Base-by-base conservation (phyloP, 2,797 vertebrate species). In the Darevskia mixta region DNA sequence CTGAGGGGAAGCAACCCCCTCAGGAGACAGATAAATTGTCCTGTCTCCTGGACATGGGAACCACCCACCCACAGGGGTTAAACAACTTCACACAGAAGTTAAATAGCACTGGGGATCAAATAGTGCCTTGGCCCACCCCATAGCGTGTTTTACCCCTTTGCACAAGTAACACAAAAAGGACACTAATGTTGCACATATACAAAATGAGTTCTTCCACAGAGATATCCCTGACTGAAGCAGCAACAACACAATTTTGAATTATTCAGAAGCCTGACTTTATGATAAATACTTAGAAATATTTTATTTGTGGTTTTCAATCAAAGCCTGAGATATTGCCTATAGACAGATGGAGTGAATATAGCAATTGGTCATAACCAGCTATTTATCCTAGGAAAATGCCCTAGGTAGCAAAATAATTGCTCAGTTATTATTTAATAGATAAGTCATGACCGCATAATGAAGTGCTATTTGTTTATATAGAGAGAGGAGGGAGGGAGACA, bases 351-450 rank as follows among this genome's bases (percentile, higher is more conserved):
- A 95, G 90, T 79, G 83, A 85, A 17, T 85, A 86, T 83, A 91
- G 88, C 89, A 94, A 87, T 61, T 82, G 90, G 79, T 90, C 87
- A 49, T 90, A 61, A 11, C 83, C 83, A 87, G 73, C 88, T 88
- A 95, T 91, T 95, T 90, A 92, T 91, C 86, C 84, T 91, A 73
- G 58, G 86, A 89, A 85, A 92, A 91, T 0, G 81, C 91, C 91
- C 87, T 0, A 0, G 92, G 92, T 89, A 85, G 1, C 27, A 6
- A 92, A 93, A 86, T 93, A 93, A 93, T 92, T 93, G 38, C 76
- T 90, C 93, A 92, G 94, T 93, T 95, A 93, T 82, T 90, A 91
- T 88, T 86, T 71, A 92, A 92, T 90, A 84, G 66, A 84, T 93
- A 86, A 89, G 76, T 55, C 89, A 91, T 90, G 90, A 67, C 61